Percentiles rank a stretch among this genome's conserved stretches.
These are phyloP conservation scores for Malthinus seriepunctatus DNA, from an alignment of 2,888 invertebrate genomes.

Conservation along the genomic window DNA sequence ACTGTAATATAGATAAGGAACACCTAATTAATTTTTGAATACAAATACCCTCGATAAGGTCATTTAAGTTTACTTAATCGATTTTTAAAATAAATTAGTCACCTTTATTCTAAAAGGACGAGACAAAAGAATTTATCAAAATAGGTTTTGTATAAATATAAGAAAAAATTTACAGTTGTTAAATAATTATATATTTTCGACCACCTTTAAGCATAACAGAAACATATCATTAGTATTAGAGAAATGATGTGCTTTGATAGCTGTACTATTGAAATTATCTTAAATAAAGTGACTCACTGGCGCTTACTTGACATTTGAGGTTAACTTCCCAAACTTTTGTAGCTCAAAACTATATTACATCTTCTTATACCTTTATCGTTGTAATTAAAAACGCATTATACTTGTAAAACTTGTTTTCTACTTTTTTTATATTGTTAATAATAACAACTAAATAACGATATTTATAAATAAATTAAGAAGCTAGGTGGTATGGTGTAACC, in stretches of 20 bases:
- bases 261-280: constrained; percentile 21
- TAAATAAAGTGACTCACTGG: constrained; percentile 16
- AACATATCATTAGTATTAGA: constrained; percentile 19
- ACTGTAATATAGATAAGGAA: no score
- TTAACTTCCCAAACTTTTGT: constrained; percentile 24
- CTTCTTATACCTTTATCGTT: constrained; percentile 16
- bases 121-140: no score
- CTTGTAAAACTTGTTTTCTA: constrained; percentile 17
- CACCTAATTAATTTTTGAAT: no score
- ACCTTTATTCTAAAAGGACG: no score
- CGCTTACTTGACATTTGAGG: constrained; percentile 22
- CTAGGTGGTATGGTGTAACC: not conserved
- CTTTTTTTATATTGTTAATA: constrained; percentile 20
- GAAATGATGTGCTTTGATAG: constrained; percentile 10
- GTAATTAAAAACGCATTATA: constrained; percentile 28
- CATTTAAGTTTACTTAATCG: no score
- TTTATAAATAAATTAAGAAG: constrained; percentile 24
- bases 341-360: constrained; percentile 13
- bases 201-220: constrained; percentile 9
- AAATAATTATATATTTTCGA: constrained; percentile 10
- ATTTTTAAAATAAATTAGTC: no score
- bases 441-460: constrained; percentile 19
- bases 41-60: no score
- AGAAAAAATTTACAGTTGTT: no score
- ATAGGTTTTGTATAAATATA: no score